phyloP scores from a whole-genome alignment of 2,797 vertebrate genomes.

The Halcyon chelicuti region DNA sequence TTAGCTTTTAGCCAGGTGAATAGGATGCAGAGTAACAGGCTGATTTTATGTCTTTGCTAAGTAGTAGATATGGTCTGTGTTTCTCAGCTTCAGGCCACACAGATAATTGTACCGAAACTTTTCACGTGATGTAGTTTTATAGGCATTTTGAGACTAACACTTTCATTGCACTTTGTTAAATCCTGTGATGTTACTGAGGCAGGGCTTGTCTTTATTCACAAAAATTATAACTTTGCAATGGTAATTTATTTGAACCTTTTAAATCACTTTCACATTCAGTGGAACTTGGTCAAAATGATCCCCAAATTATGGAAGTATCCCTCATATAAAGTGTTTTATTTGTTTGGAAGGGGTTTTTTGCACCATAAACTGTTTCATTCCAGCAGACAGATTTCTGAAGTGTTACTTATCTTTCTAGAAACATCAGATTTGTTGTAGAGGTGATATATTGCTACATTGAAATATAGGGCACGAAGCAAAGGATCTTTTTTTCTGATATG shows the following conservation, averaged over 20 bases:
- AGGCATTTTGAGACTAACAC: not conserved
- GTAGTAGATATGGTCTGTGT: not conserved
- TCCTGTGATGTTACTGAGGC: not conserved
- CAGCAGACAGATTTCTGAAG: not conserved
- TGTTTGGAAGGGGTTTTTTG: not conserved
- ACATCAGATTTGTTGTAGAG: not conserved
- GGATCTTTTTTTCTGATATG: slow-evolving; percentile 42
- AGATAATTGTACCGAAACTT: not conserved
- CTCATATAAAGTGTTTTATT: not conserved
- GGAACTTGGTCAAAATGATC: not conserved
- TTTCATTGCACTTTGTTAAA: not conserved
- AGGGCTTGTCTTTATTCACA: not conserved
- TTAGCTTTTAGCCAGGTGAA: not conserved
- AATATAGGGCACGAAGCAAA: slow-evolving; percentile 42
- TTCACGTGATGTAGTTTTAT: not conserved
- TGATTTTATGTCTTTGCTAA: not conserved
- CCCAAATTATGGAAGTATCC: not conserved
- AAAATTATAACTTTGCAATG: not conserved
- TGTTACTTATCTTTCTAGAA: not conserved
- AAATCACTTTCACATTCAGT: not conserved
- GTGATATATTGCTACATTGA: not conserved
- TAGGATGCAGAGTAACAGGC: not conserved
- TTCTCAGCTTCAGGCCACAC: not conserved
- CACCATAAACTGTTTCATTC: not conserved
- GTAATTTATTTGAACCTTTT: not conserved